Conservation (phyloP, 2,113 vertebrate species). For the Hystrix brachyura region DNA sequence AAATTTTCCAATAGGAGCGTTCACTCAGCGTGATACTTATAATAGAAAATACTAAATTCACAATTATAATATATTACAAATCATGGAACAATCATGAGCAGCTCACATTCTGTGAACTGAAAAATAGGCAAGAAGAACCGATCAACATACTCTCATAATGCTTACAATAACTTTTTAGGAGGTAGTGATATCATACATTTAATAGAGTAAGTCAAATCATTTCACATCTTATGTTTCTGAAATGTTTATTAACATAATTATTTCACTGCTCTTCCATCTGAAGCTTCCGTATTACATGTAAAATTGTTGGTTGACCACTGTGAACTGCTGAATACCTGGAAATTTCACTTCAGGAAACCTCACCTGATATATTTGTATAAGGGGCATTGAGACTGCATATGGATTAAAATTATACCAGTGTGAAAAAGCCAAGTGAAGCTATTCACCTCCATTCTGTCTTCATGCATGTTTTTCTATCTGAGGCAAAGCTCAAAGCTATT, state of each 20-base stretch:
- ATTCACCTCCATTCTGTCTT: background rate
- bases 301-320: background rate
- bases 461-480: background rate
- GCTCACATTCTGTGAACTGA: background rate
- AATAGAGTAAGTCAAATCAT: background rate
- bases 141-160: background rate
- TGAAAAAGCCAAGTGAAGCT: background rate
- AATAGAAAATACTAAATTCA: slow-evolving; percentile 55
- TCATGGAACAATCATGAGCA: background rate
- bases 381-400: background rate
- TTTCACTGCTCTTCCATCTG: background rate
- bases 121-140: background rate
- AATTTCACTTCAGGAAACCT: background rate
- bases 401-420: background rate
- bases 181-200: background rate
- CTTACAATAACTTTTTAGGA: background rate
- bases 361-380: background rate
- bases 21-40: slow-evolving; percentile 18
- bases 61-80: background rate
- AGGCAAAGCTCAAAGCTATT: background rate
- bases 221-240: background rate
- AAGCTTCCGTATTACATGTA: background rate
- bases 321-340: background rate
- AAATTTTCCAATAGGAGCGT: slow-evolving; percentile 50
- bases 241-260: background rate